Evolutionary conservation across 2,113 vertebrate species (phyloP), one percentile per base, ranked within the genome.

Genomic region (Protobothrops flavoviridis): DNA sequence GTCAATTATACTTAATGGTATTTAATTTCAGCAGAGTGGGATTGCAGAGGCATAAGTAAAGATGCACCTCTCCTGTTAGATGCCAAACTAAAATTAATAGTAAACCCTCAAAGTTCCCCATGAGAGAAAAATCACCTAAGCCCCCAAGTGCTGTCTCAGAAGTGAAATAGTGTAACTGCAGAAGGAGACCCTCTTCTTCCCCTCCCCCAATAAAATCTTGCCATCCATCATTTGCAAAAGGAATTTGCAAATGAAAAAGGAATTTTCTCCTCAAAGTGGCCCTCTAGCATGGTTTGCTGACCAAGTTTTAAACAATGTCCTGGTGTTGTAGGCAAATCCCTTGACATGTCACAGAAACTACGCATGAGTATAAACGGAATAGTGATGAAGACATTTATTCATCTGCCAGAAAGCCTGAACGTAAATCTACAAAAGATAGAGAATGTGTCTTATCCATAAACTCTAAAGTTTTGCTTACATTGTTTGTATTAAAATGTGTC

Each of bases 401-500:
- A 13, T 24, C 24, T n/a, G 50, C 50, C 26, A 29, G 26, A 21
- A 89, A 57, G 53, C 20, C 53, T 89, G 88, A n/a, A 53, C 1
- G 12, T 20, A 53, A 0, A 69, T 92, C 59, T 92, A 64, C 48
- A 0, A 92, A 69, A n/a, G 92, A 39, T 11, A 90, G 61, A 64
- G 93, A 50, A 21, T 93, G 85, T 29, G 88, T 24, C 5, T 69
- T 2, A n/a, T 45, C 89, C 89, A 45, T n/a, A 93, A 91, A 93
- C 39, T 92, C 91, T 90, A 89, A 48, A 3, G 26, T 50, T 15
- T 0, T 88, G 88, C 74, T 33, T 81, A 5, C 74, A 21, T 93
- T 20, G 91, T 88, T 91, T 56, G 20, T 56, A 0, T 45, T 87
- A 1, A 69, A 89, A n/a, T 87, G 5, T 93, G 13, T 15, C 4